phyloP scores from a whole-genome alignment of 2,888 invertebrate species.

The Dyspetes luteomarginatus region DNA sequence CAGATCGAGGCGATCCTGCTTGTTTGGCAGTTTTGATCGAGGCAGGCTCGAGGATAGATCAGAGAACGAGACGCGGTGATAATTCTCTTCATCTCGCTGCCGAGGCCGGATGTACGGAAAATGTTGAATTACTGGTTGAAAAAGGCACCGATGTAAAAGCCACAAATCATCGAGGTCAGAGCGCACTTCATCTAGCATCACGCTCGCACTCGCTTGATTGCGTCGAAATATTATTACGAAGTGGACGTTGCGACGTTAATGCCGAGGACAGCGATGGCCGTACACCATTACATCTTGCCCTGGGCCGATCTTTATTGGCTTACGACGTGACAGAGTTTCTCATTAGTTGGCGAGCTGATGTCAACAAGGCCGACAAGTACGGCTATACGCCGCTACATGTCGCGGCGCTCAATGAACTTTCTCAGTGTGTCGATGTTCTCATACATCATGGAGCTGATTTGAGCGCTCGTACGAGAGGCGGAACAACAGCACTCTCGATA shows the following conservation, averaged over 20 bases:
- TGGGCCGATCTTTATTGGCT: conserved; percentile 92
- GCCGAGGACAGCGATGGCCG: conserved; percentile 92
- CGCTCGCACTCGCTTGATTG: conserved; percentile 92
- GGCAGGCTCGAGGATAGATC: conserved; percentile 89
- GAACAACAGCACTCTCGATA: conserved; percentile 93
- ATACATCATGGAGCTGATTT: conserved; percentile 94
- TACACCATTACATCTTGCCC: conserved; percentile 92
- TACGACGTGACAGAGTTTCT: conserved; percentile 92
- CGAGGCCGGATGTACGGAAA: conserved; percentile 93
- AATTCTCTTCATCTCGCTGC: conserved; percentile 94
- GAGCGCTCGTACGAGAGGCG: conserved; percentile 94
- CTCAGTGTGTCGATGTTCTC: conserved; percentile 93
- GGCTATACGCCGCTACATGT: conserved; percentile 94
- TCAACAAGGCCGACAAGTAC: conserved; percentile 93
- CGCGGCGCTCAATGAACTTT: conserved; percentile 93
- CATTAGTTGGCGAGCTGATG: conserved; percentile 92
- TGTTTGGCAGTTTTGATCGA: conserved; percentile 91
- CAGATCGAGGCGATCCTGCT: conserved; percentile 91
- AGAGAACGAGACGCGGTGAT: conserved; percentile 89
- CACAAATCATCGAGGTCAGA: conserved; percentile 92
- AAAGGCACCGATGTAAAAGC: conserved; percentile 91
- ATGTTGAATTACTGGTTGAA: conserved; percentile 89
- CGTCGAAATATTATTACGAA: conserved; percentile 90
- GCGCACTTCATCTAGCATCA: conserved; percentile 93
- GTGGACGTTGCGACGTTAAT: conserved; percentile 91